These are phyloP conservation scores for Luscinia megarhynchos DNA, from an alignment of 2,797 vertebrate species.

Conservation along the genomic window DNA sequence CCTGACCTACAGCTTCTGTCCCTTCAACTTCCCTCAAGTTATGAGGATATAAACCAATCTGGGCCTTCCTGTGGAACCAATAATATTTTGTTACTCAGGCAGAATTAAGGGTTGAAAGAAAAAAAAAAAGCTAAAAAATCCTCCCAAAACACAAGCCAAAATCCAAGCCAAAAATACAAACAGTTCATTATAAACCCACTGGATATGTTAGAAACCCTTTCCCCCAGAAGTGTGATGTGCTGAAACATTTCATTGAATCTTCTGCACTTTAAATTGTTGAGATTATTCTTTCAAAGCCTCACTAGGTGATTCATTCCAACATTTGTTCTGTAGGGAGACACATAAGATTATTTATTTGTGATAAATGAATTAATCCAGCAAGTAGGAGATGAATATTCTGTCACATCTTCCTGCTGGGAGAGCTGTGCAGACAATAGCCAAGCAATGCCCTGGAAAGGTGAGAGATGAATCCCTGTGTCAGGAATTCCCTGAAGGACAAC, in stretches of 20 bases:
- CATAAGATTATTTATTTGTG: neutral
- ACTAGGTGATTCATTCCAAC: neutral
- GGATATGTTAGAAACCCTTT: neutral
- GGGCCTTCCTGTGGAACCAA: neutral
- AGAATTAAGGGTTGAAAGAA: neutral
- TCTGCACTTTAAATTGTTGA: neutral
- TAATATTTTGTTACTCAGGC: neutral
- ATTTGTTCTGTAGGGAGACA: neutral
- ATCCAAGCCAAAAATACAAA: neutral
- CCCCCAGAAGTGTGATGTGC: neutral
- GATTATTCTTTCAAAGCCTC: neutral
- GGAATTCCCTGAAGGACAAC: neutral
- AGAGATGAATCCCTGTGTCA: neutral
- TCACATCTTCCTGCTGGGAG: neutral
- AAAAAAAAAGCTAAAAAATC: neutral
- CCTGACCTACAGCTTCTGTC: neutral
- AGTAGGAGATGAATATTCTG: neutral
- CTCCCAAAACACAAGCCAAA: neutral
- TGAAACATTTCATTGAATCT: neutral
- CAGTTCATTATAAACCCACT: neutral
- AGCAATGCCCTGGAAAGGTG: neutral
- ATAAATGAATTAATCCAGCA: constrained; percentile 5
- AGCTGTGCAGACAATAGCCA: neutral
- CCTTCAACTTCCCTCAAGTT: neutral
- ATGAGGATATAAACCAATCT: neutral